Conservation (phyloP, 2,113 vertebrate species). For the Naja naja region DNA sequence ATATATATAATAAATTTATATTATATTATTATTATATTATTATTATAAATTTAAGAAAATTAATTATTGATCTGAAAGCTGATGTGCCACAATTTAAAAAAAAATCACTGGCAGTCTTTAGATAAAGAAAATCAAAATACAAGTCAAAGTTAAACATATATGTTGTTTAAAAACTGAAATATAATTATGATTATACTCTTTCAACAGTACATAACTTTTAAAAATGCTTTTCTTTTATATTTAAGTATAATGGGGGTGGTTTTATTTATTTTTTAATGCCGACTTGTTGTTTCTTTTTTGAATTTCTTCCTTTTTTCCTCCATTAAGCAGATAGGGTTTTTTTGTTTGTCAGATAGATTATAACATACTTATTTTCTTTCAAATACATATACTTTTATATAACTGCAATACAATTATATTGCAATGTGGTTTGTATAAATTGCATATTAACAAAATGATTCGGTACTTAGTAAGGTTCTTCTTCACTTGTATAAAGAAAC, state of each 20-base stretch:
- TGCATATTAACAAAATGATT: not conserved
- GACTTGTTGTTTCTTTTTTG: not conserved
- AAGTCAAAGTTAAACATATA: not conserved
- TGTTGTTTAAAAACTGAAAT: not conserved
- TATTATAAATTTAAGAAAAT: constrained; percentile 15
- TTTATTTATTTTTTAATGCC: not conserved
- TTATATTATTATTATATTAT: too few species aligned
- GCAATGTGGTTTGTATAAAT: not conserved
- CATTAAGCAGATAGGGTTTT: not conserved
- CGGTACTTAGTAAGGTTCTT: fast-evolving
- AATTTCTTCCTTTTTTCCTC: not conserved
- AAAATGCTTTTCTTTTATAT: not conserved
- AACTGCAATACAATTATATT: not conserved
- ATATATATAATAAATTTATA: too few species aligned
- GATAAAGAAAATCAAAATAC: not conserved
- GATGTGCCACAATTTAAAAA: not conserved
- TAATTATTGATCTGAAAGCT: not conserved
- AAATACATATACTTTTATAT: not conserved
- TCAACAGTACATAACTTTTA: not conserved
- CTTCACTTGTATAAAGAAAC: not conserved
- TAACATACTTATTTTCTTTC: not conserved
- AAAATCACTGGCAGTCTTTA: not conserved
- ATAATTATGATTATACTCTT: not conserved
- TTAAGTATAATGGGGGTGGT: not conserved
- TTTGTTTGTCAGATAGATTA: not conserved